These are phyloP conservation scores for Pollenia griseotomentosa DNA, from an alignment of 2,888 invertebrate genomes.

Conservation along the genomic window DNA sequence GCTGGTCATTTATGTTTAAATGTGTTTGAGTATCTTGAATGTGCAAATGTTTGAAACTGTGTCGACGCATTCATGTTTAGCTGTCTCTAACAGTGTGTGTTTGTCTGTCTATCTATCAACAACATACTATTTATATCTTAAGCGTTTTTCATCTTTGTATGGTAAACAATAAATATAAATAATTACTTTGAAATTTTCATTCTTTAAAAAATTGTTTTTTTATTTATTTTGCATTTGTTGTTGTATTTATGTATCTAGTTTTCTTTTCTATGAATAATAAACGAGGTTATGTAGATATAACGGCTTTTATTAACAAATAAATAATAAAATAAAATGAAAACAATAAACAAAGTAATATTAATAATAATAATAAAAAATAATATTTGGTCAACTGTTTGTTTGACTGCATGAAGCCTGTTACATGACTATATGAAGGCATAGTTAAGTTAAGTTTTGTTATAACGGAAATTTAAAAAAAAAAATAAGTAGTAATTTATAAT, in stretches of 20 bases:
- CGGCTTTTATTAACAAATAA: slow-evolving; percentile 66
- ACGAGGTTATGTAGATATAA: slow-evolving; percentile 72
- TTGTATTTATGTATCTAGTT: slow-evolving; percentile 32
- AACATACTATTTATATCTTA: slow-evolving; percentile 57
- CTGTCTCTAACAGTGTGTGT: slow-evolving; percentile 6
- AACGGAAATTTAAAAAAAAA: too few species aligned
- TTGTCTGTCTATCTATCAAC: slow-evolving; percentile 15
- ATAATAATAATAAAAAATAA: slow-evolving; percentile 45
- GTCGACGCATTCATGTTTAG: slow-evolving; percentile 44
- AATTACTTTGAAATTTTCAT: slow-evolving; percentile 72
- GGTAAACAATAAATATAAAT: slow-evolving; percentile 74
- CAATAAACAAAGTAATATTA: slow-evolving; percentile 41
- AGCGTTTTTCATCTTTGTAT: slow-evolving; percentile 72
- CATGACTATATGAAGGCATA: too few species aligned
- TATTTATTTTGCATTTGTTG: background rate
- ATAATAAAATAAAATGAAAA: slow-evolving; percentile 43
- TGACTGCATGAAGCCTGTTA: background rate
- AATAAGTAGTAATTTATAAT: too few species aligned
- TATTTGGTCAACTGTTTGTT: slow-evolving; percentile 62
- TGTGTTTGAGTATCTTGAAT: background rate
- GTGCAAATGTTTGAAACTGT: slow-evolving; percentile 55
- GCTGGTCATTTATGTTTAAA: slow-evolving; percentile 11
- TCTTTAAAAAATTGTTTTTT: slow-evolving; percentile 25
- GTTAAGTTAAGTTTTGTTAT: too few species aligned
- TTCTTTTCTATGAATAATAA: slow-evolving; percentile 64